These are phyloP conservation scores for Ginglymostoma cirratum DNA, from an alignment of 2,113 vertebrate species.

Conservation along the genomic window DNA sequence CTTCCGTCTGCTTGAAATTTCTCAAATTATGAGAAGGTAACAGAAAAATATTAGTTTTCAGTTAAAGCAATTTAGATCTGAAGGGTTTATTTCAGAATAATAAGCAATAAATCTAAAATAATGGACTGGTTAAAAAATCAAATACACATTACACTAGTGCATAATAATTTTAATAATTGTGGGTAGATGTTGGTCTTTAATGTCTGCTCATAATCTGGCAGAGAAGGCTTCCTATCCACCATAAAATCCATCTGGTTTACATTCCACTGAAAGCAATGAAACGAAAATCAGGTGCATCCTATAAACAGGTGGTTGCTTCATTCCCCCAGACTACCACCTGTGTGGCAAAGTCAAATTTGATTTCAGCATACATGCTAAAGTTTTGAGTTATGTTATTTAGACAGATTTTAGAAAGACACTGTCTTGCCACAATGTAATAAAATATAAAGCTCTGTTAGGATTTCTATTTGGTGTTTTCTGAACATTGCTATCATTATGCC, in stretches of 20 bases:
- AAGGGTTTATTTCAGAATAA: background rate
- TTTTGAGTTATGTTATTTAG: background rate
- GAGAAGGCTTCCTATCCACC: background rate
- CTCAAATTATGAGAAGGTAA: conserved; percentile 1
- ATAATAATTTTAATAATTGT: background rate
- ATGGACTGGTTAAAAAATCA: background rate
- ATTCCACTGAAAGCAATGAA: background rate
- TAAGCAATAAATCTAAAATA: background rate
- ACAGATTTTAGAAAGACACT: background rate
- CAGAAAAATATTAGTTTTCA: background rate
- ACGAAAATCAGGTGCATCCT: background rate
- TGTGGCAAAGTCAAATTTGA: background rate
- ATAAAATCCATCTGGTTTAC: background rate
- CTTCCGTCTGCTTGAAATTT: background rate
- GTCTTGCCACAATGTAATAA: background rate
- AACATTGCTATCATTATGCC: background rate
- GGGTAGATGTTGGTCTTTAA: background rate
- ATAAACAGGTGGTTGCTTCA: background rate
- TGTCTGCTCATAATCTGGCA: background rate
- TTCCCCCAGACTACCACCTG: background rate
- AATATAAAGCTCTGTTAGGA: background rate
- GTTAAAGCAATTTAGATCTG: background rate
- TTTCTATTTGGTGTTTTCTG: background rate
- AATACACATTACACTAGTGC: background rate
- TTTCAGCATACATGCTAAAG: background rate